These are phyloP conservation scores for Agrotis ipsilon DNA, from an alignment of 2,888 invertebrate genomes.

Conservation along the genomic window DNA sequence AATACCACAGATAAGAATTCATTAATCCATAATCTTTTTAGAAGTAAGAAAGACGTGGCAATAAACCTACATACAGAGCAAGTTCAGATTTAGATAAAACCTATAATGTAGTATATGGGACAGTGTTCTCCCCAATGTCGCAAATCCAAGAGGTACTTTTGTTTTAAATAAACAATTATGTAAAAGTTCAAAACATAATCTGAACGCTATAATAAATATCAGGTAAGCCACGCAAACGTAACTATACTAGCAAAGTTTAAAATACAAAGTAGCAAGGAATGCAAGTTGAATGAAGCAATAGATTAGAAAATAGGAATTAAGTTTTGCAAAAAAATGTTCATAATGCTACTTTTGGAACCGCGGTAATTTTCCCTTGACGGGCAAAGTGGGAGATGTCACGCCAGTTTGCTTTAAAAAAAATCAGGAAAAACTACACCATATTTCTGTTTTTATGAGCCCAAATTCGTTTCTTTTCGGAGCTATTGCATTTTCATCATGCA, in stretches of 20 bases:
- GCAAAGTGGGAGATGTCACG: conserved; percentile 58
- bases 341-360: conserved; percentile 27
- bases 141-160: not conserved
- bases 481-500: not conserved
- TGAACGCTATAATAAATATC: conserved; percentile 38
- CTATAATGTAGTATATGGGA: too few species aligned
- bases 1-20: not conserved
- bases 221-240: conserved; percentile 35
- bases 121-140: not conserved
- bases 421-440: not conserved
- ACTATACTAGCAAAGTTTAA: conserved; percentile 38
- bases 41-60: too few species aligned
- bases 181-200: conserved; percentile 24
- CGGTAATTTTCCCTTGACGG: conserved; percentile 40
- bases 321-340: conserved; percentile 39
- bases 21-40: not conserved
- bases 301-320: conserved; percentile 33
- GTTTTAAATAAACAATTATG: conserved; percentile 28
- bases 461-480: not conserved
- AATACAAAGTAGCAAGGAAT: conserved; percentile 33
- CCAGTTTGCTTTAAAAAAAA: conserved; percentile 46
- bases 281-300: conserved; percentile 54
- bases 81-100: too few species aligned
- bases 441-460: not conserved
- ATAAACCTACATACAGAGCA: too few species aligned